Base-by-base conservation (phyloP, 2,797 vertebrate species). In the Sciurus carolinensis region DNA sequence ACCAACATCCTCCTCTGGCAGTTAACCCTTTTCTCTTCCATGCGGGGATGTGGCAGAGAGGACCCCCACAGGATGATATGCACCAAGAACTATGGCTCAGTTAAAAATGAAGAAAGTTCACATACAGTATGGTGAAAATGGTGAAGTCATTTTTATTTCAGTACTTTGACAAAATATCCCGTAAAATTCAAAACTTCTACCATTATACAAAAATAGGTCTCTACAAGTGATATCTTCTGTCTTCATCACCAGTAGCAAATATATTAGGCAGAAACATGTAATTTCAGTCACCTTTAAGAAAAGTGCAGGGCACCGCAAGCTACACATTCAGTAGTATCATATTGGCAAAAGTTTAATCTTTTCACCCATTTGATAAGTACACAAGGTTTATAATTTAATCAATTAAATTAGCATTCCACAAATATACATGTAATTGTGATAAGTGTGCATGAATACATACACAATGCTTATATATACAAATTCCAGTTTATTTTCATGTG, bases 191-290 rank as follows among this genome's bases (percentile, higher is more conserved):
- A 99, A 99, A 99, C 99, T 99, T 99, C 99, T 99, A 99, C 99
- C 99, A 98, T 99, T 99, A 97, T 98, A 99, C 99, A 99, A 99
- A 99, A 99, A 99, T 99, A 99, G 99, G 98, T 99, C 99, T 99
- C 99, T 99, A 99, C 99, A 98, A 99, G 99, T 98, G 99, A 98
- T 98, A 99, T 98, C 97, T 98, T 99, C 99, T 98, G 98, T 99
- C 99, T 97, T 98, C 96, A 87, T 98, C 98, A 98, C 98, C 98
- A 97, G 98, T 99, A 99, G 98, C 99, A 99, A 99, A 99, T 99
- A 98, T 99, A 98, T 96, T 98, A 99, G 91, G 99, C 99, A 99
- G 99, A 99, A 99, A 99, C 98, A 97, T 98, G 98, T 98, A 98
- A 99, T 98, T 99, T 99, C 98, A 99, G 99, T 99, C 99, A 99